Evolutionary conservation across 2,888 invertebrate species (phyloP).

Genomic region (Hybos culiciformis): DNA sequence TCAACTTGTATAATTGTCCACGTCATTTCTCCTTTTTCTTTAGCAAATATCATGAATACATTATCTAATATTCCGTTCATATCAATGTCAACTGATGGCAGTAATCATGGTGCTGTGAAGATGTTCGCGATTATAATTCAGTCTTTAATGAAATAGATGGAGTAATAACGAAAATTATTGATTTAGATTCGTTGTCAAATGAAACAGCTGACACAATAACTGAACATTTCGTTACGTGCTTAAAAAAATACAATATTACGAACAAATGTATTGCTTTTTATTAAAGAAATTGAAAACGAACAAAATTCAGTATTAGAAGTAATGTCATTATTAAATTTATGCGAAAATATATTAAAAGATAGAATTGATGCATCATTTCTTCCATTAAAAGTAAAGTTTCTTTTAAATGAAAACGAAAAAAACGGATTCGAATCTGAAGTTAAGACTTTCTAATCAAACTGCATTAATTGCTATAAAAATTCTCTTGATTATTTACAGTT

Average conservation of each 20-base stretch:
- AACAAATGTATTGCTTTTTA: slow-evolving; percentile 7
- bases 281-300: background rate
- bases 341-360: background rate
- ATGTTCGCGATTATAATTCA: background rate
- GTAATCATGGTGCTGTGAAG: background rate
- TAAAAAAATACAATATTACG: background rate
- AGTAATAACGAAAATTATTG: background rate
- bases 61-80: background rate
- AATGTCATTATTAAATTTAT: background rate
- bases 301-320: background rate
- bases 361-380: background rate
- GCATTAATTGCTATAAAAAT: background rate
- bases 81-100: background rate
- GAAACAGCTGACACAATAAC: background rate
- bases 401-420: background rate
- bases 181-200: background rate
- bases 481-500: background rate
- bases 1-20: background rate
- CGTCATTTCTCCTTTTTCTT: background rate
- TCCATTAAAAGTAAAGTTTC: background rate
- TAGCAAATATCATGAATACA: background rate
- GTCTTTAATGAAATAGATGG: background rate
- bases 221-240: background rate
- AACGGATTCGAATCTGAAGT: background rate
- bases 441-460: background rate